phyloP scores from a whole-genome alignment of 2,888 invertebrate species.

The Hetaerina titia region DNA sequence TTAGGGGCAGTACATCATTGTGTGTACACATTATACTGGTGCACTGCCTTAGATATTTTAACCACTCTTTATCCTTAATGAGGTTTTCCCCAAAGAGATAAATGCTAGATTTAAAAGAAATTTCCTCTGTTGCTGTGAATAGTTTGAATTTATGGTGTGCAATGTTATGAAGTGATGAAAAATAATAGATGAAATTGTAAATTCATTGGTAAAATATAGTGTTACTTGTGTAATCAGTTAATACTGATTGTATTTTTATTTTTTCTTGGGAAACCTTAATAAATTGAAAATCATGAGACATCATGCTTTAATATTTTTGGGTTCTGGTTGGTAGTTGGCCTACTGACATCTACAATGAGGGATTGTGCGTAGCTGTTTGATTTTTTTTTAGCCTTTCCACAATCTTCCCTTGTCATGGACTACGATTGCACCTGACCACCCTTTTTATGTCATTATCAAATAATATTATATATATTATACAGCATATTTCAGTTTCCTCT shows the following conservation, averaged over 20 bases:
- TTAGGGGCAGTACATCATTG: constrained; percentile 56
- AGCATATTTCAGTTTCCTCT: too few species aligned
- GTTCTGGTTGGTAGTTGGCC: too few species aligned
- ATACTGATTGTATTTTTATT: constrained; percentile 57
- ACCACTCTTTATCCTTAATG: constrained; percentile 59
- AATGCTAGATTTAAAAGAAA: constrained; percentile 60
- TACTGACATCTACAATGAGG: too few species aligned
- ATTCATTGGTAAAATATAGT: constrained; percentile 67
- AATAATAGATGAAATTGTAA: constrained; percentile 63
- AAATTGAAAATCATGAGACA: background rate
- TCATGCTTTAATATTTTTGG: background rate
- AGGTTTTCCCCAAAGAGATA: constrained; percentile 58
- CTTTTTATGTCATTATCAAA: too few species aligned
- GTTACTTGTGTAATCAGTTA: constrained; percentile 66
- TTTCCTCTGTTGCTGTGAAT: constrained; percentile 65
- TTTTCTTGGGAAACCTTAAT: constrained; percentile 37
- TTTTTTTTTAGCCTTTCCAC: too few species aligned
- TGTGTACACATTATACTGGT: constrained; percentile 52
- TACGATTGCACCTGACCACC: too few species aligned
- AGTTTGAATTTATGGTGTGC: constrained; percentile 65
- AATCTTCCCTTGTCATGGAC: too few species aligned
- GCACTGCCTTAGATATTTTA: constrained; percentile 65
- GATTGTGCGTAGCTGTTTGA: too few species aligned
- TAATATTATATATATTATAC: too few species aligned
- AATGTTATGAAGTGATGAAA: constrained; percentile 67